These are phyloP conservation scores for Nematopogon swammerdamellus DNA, from an alignment of 2,888 invertebrate species.

Conservation along the genomic window DNA sequence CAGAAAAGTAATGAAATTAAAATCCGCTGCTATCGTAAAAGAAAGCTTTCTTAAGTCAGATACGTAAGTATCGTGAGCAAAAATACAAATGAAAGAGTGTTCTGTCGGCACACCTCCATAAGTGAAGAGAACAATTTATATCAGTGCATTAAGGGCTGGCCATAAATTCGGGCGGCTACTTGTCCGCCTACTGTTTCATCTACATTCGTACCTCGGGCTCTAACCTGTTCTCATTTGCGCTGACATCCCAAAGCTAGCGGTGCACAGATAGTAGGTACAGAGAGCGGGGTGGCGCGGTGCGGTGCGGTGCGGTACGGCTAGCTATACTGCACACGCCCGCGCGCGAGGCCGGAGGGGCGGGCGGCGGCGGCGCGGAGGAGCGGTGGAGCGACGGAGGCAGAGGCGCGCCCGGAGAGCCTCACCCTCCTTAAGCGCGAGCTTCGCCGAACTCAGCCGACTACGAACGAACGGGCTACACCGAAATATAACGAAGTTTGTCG, in stretches of 20 bases:
- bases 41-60: no score
- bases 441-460: constrained; percentile 47
- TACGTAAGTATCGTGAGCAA: no score
- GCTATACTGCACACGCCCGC: constrained; percentile 11
- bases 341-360: constrained; percentile 30
- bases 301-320: no score
- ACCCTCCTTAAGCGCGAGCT: no score
- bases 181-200: not conserved
- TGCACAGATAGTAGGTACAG: not conserved
- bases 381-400: no score
- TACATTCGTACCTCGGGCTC: not conserved
- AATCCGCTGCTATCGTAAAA: no score
- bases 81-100: no score
- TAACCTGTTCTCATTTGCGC: not conserved
- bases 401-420: no score
- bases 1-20: no score
- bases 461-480: constrained; percentile 50
- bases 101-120: not conserved
- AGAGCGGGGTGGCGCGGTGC: no score
- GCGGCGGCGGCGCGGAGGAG: constrained; percentile 8
- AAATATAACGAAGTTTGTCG: constrained; percentile 50
- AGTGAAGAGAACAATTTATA: not conserved
- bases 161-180: not conserved
- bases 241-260: not conserved
- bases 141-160: not conserved